A percentile compares a stretch with the other conserved stretches of the same genome.
Evolutionary conservation across 2,113 vertebrate species (phyloP).

Genomic region (Pristiophorus japonicus): DNA sequence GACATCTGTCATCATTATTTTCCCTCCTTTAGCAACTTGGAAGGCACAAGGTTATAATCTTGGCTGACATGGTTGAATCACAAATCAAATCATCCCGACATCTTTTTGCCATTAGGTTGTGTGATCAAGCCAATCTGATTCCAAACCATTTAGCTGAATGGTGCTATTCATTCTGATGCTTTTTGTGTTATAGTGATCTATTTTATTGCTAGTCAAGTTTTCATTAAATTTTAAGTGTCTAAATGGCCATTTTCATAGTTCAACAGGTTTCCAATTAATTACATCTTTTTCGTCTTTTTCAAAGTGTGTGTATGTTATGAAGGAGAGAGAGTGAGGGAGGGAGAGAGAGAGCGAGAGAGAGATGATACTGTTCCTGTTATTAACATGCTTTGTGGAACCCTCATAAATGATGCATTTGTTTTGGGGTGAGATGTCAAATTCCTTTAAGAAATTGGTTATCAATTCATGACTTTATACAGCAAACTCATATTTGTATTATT

Average conservation of each 20-base stretch:
- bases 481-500: neutral
- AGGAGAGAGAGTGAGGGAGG: neutral
- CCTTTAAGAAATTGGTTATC: neutral
- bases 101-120: neutral
- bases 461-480: neutral
- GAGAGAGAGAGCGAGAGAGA: neutral
- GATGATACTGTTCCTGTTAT: neutral
- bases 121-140: neutral
- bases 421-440: neutral
- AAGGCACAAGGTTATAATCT: neutral
- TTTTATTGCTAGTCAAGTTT: slow-evolving; percentile 5
- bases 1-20: neutral
- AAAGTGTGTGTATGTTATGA: neutral
- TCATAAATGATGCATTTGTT: neutral
- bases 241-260: neutral
- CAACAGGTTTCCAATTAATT: neutral
- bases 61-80: neutral
- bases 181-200: neutral
- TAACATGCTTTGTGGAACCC: neutral
- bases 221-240: slow-evolving; percentile 8
- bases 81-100: neutral
- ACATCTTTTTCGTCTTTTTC: neutral
- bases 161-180: neutral
- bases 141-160: neutral
- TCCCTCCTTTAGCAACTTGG: neutral